A percentile compares a stretch with the other conserved stretches of the same genome.
Evolutionary conservation across 2,113 vertebrate genomes (phyloP).

Genomic region (Micronycteris hirsuta): DNA sequence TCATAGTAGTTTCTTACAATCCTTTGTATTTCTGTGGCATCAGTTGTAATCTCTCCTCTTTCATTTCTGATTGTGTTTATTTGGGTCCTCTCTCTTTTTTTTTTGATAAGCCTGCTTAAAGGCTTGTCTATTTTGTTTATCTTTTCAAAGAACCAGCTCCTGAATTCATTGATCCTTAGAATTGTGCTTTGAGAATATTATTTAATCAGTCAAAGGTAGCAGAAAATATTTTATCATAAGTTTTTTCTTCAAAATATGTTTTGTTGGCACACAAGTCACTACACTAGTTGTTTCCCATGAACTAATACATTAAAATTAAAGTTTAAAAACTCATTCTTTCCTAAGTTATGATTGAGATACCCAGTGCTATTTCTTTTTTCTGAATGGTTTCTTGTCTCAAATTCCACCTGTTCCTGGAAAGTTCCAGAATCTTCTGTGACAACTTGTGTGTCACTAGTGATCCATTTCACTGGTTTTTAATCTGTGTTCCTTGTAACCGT

Average conservation of each 20-base stretch:
- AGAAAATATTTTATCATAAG: not conserved
- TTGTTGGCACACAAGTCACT: not conserved
- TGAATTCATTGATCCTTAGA: too few relatives aligned
- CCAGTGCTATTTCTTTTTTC: not conserved
- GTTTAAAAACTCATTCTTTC: not conserved
- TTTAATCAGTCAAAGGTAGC: not conserved
- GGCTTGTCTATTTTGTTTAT: too few relatives aligned
- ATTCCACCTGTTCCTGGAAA: not conserved
- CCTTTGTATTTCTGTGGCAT: too few relatives aligned
- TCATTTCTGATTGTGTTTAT: too few relatives aligned
- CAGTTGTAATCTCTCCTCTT: too few relatives aligned
- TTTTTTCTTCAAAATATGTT: not conserved
- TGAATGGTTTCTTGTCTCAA: not conserved
- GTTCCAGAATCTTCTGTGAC: not conserved
- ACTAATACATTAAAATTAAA: not conserved
- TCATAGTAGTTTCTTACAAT: too few relatives aligned
- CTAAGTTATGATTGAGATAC: not conserved
- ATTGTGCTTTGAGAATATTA: not conserved
- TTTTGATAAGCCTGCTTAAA: too few relatives aligned
- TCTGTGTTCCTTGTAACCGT: not conserved
- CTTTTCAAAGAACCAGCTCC: too few relatives aligned
- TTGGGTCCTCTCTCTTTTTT: too few relatives aligned
- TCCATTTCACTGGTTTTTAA: not conserved
- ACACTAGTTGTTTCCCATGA: not conserved
- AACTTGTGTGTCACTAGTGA: not conserved